Percentiles rank a stretch among this genome's conserved stretches.
phyloP scores from a whole-genome alignment of 2,888 invertebrate genomes.

The Eudasyphora cyanicolor region DNA sequence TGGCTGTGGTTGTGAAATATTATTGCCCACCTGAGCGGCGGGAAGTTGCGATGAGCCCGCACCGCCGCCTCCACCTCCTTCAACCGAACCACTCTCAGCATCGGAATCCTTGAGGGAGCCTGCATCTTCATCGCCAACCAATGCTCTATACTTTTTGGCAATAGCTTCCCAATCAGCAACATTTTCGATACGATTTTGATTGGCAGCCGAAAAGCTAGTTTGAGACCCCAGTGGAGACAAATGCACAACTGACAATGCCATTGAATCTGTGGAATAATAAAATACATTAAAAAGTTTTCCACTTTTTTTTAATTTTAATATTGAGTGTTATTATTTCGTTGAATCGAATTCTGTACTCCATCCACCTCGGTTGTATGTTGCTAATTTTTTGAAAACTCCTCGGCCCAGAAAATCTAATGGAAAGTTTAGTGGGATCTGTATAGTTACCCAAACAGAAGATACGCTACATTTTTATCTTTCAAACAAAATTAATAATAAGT shows the following conservation, averaged over 20 bases:
- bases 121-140: conserved; percentile 85
- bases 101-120: conserved; percentile 79
- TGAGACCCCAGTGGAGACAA: conserved; percentile 92
- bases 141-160: conserved; percentile 91
- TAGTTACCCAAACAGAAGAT: too few relatives aligned
- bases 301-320: too few relatives aligned
- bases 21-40: conserved; percentile 78
- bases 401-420: too few relatives aligned
- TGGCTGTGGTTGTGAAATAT: conserved; percentile 67
- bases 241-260: conserved; percentile 89
- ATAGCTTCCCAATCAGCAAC: conserved; percentile 96
- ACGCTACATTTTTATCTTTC: too few relatives aligned
- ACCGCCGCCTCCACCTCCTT: conserved; percentile 70
- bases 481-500: too few relatives aligned
- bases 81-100: conserved; percentile 78
- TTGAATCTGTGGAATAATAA: conserved; percentile 82
- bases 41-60: conserved; percentile 70
- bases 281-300: not conserved
- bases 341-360: too few relatives aligned
- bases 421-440: too few relatives aligned
- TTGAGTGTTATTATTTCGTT: too few relatives aligned
- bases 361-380: too few relatives aligned
- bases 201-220: conserved; percentile 87
- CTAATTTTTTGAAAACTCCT: too few relatives aligned
- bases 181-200: conserved; percentile 90